Base-by-base conservation (phyloP, 1,140 invertebrate species). In the Lordiphosa collinella region DNA sequence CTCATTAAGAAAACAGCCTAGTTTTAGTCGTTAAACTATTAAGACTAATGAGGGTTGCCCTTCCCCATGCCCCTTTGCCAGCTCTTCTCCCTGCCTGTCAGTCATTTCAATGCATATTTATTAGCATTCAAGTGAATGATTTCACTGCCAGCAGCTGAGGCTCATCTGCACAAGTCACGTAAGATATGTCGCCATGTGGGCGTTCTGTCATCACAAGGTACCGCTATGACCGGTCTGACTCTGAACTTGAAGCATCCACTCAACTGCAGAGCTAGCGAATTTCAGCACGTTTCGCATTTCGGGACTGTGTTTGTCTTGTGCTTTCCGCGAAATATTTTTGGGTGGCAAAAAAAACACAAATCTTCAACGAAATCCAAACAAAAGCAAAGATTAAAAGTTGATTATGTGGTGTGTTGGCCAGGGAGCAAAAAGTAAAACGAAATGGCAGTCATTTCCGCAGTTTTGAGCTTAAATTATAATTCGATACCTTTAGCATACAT, bases 31-130 rank as follows among this genome's bases (percentile, higher is more conserved):
- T 73, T 78, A 69, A 65, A 69, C 78, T 73, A 84, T 84, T 84
- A 84, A 84, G 69, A 84, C 78, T 85, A 84, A 84, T 84, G 78
- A 84, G 78, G 76, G 76, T 80, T 53, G 41, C 9, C 34, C 44
- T 13, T 1, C 1, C 14, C 40, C n/a, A n/a, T n/a, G n/a, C n/a
- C n/a, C n/a, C n/a, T n/a, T n/a, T n/a, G n/a, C 9, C 18, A n/a
- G n/a, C 29, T 7, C 29, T 13, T 4, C 31, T 35, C 46, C 35
- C 38, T 38, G 50, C 43, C 34, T 40, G 43, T 64, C 25, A 47
- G 43, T 63, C 63, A 46, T 57, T 44, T 46, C 58, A 56, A 64
- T 63, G 61, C 58, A 76, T 82, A 82, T 82, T 72, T 72, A 56
- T 76, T 37, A 65, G 47, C 9, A 38, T 38, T 12, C 46, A 53